phyloP scores from a whole-genome alignment of 2,888 invertebrate species.

The Tiliacea citrago region DNA sequence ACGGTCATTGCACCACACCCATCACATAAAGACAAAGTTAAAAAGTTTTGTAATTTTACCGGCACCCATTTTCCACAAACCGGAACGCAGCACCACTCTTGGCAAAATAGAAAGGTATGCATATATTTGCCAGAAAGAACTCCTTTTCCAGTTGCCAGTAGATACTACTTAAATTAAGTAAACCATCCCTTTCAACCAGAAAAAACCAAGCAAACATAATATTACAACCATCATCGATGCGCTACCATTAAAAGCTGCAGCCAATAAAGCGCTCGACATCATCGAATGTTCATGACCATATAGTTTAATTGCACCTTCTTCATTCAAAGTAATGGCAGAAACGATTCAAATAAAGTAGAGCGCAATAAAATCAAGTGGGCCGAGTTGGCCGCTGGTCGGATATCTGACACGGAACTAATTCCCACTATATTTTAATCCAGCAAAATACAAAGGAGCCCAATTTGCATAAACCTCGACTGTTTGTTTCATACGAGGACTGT shows the following conservation, averaged over 20 bases:
- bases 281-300: slow-evolving; percentile 51
- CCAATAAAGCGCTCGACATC: slow-evolving; percentile 37
- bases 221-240: slow-evolving; percentile 4
- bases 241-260: slow-evolving; percentile 23
- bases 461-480: slow-evolving; percentile 90
- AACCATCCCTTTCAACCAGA: background rate
- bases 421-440: slow-evolving; percentile 90
- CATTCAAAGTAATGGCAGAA: slow-evolving; percentile 70
- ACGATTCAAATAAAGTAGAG: slow-evolving; percentile 80
- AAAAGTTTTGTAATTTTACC: slow-evolving; percentile 7
- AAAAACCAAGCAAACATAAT: slow-evolving; percentile 3
- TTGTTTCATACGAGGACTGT: slow-evolving; percentile 89
- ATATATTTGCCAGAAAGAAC: slow-evolving; percentile 3
- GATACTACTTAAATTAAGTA: background rate
- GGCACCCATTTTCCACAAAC: slow-evolving; percentile 2
- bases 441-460: slow-evolving; percentile 89
- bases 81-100: background rate
- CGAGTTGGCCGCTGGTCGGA: slow-evolving; percentile 77
- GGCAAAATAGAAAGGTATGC: background rate
- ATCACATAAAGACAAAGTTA: background rate
- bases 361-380: slow-evolving; percentile 84
- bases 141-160: background rate
- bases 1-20: background rate
- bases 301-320: slow-evolving; percentile 65
- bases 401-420: slow-evolving; percentile 90